Conservation (phyloP, 1,140 invertebrate genomes). For the Orussus abietinus region DNA sequence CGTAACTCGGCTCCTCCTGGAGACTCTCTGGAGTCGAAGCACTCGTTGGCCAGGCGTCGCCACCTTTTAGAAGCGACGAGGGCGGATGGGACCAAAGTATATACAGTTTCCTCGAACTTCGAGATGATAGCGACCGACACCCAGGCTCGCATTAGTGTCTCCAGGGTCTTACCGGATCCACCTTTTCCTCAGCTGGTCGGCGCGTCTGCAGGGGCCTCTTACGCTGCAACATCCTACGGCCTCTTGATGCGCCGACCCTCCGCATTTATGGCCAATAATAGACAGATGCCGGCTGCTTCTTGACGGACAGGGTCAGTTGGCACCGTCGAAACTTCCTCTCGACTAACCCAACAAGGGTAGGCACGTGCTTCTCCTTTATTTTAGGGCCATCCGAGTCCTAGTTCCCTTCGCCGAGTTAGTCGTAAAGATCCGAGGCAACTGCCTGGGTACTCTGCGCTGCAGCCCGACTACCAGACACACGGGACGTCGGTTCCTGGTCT, state of each 20-base stretch:
- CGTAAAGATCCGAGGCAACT: no score
- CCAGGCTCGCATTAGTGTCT: background rate
- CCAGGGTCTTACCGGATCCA: background rate
- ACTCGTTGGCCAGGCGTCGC: no score
- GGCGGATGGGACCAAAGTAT: no score
- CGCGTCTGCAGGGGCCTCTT: slow-evolving; percentile 1
- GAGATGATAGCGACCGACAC: background rate
- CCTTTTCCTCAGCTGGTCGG: slow-evolving; percentile 8
- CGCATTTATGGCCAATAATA: slow-evolving; percentile 21
- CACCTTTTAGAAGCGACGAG: no score
- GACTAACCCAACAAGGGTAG: background rate
- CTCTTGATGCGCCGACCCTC: slow-evolving; percentile 8
- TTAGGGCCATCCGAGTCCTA: slow-evolving; percentile 11
- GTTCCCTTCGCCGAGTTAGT: no score
- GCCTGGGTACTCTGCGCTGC: no score
- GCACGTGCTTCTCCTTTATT: slow-evolving; percentile 15
- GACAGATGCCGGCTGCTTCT: slow-evolving; percentile 20
- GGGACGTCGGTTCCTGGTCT: no score
- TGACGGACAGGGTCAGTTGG: slow-evolving; percentile 28
- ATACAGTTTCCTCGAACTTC: slow-evolving; percentile 1
- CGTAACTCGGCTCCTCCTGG: no score
- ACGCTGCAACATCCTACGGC: slow-evolving; percentile 13
- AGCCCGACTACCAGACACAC: no score
- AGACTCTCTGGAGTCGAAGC: no score
- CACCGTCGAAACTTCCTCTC: slow-evolving; percentile 3